Base-by-base conservation (phyloP, 2,888 invertebrate species). In the Miltochrista miniata region DNA sequence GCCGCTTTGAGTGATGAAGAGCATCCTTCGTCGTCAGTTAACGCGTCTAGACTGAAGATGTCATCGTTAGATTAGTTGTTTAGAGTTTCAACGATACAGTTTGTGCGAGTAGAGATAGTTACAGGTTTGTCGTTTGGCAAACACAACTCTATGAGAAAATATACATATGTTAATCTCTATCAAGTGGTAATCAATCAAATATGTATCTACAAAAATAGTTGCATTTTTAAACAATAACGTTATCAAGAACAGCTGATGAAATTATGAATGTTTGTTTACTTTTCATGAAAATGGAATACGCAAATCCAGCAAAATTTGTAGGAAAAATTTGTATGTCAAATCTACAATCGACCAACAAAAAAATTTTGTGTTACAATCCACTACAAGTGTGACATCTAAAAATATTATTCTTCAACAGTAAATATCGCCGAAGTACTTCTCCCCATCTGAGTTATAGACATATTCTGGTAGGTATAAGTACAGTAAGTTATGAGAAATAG, bases 191-290 rank as follows among this genome's bases (percentile, higher is more conserved):
- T 84, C 79, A 86, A 90, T 90, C 68, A 85, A 85, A 88, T 86
- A 89, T 85, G 68, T 68, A 83, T 86, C 90, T 91, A 91, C 90
- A 91, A 91, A 91, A 91, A 91, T 91, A 91, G 90, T 90, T 86
- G 81, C 82, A 85, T 89, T 89, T 81, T 79, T 66, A 85, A 88
- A 86, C 70, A 68, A 85, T 74, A 79, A 75, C 74, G 72, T 61
- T 58, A 71, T 66, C 72, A 77, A 76, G 73, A 64, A 76, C 70
- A 70, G 77, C 73, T 72, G 77, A 73, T 63, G 61, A 76, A 81
- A 71, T 73, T 69, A 69, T 56, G 60, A 56, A 56, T 65, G 58
- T 63, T 66, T 7, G 4, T 12, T 70, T 70, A 63, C 40, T 29
- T 63, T 53, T 60, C 56, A 62, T 64, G 65, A 65, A 65, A 67